Evolutionary conservation across 2,888 invertebrate genomes (phyloP).

Genomic region (Polymixis lichenea): DNA sequence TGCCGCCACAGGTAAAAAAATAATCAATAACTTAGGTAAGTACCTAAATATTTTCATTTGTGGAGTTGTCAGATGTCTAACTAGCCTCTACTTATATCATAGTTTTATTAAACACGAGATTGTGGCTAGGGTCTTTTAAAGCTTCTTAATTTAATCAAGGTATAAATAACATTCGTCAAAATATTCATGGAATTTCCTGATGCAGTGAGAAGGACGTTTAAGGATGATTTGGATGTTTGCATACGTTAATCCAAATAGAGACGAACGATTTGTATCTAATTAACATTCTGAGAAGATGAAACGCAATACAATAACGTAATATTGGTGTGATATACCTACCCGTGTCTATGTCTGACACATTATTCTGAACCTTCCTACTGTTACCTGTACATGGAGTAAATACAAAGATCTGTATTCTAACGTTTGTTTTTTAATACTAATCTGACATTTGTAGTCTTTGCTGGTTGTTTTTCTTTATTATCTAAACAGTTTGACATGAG

Average conservation of each 20-base stretch:
- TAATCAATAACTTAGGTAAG: too few species aligned
- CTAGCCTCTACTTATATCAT: too few species aligned
- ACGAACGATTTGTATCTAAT: slow-evolving; percentile 27
- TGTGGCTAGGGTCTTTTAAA: too few species aligned
- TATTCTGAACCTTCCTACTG: neutral
- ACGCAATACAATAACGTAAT: slow-evolving; percentile 12
- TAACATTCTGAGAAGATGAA: slow-evolving; percentile 31
- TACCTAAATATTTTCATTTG: too few species aligned
- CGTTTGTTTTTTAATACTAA: too few species aligned
- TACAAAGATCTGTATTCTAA: neutral
- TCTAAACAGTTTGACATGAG: too few species aligned
- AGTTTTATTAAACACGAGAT: too few species aligned
- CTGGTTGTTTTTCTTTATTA: too few species aligned
- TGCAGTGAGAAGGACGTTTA: slow-evolving; percentile 12
- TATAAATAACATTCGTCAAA: slow-evolving; percentile 7
- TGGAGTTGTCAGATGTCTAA: too few species aligned
- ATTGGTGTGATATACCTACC: slow-evolving; percentile 1
- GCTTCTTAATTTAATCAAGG: neutral
- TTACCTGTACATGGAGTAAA: too few species aligned
- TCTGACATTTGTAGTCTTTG: too few species aligned
- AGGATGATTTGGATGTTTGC: slow-evolving; percentile 22
- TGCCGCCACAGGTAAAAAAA: too few species aligned
- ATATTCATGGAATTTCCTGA: slow-evolving; percentile 40
- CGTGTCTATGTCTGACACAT: neutral
- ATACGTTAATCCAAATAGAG: slow-evolving; percentile 28